Base-by-base conservation (phyloP, 2,113 vertebrate genomes). In the Calidris pygmaea region DNA sequence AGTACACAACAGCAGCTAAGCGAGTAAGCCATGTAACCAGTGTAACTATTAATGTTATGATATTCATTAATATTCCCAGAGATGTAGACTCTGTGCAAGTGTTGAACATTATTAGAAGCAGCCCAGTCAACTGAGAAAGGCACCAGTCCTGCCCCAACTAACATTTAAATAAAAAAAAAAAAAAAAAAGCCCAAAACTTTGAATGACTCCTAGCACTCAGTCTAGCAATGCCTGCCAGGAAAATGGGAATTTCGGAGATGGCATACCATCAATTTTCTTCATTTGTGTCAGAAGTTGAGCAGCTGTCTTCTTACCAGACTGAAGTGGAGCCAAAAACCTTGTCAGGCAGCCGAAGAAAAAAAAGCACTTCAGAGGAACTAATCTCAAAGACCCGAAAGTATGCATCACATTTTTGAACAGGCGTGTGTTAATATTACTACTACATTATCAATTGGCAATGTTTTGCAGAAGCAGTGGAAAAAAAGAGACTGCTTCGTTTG, bases 231-330 rank as follows among this genome's bases (percentile, higher is more conserved):
- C 72, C 89, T 98, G 97, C 97, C 98, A 98, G 93, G 59, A 96
- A 97, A 63, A 96, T 77, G 87, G 90, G 94, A 87, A 97, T 98
- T 97, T 97, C 95, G 94, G 78, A 95, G 96, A 96, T 97, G 95
- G 96, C 97, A 96, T 96, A 92, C 95, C 96, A 98, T 98, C 97
- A 97, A 77, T 98, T 97, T 97, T 95, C 96, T 96, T 97, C 96
- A 75, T 97, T 97, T 97, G 95, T 97, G 94, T 97, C 97, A 98
- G 97, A 98, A 98, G 96, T 97, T 97, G 97, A 98, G 96, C 98
- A 98, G 97, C 98, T 98, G 97, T 96, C 98, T 98, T 96, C 97
- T 96, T 97, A 97, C 97, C 97, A 98, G 97, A 97, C 97, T 98
- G 96, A 98, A 98, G 96, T 82, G 93, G 89, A 98, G 98, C 98